Evolutionary conservation across 2,888 invertebrate genomes (phyloP).

Genomic region (Apamea epomidion): DNA sequence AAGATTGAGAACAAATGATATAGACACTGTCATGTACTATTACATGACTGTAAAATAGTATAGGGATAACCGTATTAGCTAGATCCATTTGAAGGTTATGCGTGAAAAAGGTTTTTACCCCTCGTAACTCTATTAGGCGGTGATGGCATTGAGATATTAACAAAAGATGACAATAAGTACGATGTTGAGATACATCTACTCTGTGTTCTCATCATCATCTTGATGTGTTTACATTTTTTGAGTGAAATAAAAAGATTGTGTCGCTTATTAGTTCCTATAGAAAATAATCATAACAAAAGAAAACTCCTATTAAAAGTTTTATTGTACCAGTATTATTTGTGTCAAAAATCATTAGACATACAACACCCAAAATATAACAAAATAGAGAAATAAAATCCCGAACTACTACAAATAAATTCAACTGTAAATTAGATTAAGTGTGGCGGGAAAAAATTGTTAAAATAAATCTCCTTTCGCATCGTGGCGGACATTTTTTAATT

Average conservation of each 20-base stretch:
- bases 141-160: slow-evolving; percentile 3
- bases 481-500: slow-evolving; percentile 74
- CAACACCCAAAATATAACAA: neutral
- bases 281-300: neutral
- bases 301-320: neutral
- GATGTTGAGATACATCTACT: neutral
- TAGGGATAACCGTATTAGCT: slow-evolving; percentile 1
- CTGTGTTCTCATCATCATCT: neutral
- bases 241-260: neutral
- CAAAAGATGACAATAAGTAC: slow-evolving; percentile 2
- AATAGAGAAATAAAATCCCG: slow-evolving; percentile 26
- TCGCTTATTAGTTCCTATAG: neutral
- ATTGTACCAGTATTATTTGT: neutral
- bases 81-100: slow-evolving; percentile 8
- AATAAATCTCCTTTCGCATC: slow-evolving; percentile 66
- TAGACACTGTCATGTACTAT: neutral
- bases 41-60: too few species aligned
- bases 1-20: too few species aligned
- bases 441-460: slow-evolving; percentile 53
- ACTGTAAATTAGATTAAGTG: slow-evolving; percentile 52
- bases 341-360: neutral
- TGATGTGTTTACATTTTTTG: neutral
- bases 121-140: slow-evolving; percentile 23
- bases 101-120: slow-evolving; percentile 22
- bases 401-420: slow-evolving; percentile 46